phyloP scores from a whole-genome alignment of 2,888 invertebrate genomes.

The Cyaniris semiargus region DNA sequence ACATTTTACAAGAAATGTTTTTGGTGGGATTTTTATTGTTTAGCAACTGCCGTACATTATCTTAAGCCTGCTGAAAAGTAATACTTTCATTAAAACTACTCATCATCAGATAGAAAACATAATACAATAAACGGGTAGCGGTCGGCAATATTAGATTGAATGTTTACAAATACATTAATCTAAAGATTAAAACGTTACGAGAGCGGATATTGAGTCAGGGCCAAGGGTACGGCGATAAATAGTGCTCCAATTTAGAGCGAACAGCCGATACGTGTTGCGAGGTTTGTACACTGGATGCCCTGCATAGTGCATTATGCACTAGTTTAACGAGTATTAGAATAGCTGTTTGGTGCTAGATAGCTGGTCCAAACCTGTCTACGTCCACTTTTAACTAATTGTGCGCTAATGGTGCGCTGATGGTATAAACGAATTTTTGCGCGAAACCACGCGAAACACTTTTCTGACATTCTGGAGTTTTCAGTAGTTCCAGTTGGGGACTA shows the following conservation, averaged over 20 bases:
- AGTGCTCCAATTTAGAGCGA: slow-evolving; percentile 31
- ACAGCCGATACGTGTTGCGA: background rate
- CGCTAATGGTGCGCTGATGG: too few relatives aligned
- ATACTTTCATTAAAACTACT: background rate
- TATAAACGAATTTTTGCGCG: too few relatives aligned
- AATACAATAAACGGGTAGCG: background rate
- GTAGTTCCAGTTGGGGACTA: too few relatives aligned
- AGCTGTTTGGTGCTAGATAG: too few relatives aligned
- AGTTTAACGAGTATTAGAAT: background rate
- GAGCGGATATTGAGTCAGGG: slow-evolving; percentile 49
- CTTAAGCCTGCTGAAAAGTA: background rate
- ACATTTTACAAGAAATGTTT: too few relatives aligned
- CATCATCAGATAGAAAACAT: background rate
- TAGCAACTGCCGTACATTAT: too few relatives aligned
- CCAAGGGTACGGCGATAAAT: slow-evolving; percentile 50
- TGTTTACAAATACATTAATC: slow-evolving; percentile 19
- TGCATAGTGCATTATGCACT: background rate
- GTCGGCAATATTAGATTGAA: slow-evolving; percentile 11
- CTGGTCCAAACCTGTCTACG: too few relatives aligned
- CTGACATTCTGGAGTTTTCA: too few relatives aligned
- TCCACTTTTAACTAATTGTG: too few relatives aligned
- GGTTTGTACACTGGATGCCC: background rate
- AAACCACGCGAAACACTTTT: too few relatives aligned
- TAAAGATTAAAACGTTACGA: slow-evolving; percentile 24
- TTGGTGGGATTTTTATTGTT: too few relatives aligned